Base-by-base conservation (phyloP, 2,888 invertebrate genomes). In the Agrilus mali region DNA sequence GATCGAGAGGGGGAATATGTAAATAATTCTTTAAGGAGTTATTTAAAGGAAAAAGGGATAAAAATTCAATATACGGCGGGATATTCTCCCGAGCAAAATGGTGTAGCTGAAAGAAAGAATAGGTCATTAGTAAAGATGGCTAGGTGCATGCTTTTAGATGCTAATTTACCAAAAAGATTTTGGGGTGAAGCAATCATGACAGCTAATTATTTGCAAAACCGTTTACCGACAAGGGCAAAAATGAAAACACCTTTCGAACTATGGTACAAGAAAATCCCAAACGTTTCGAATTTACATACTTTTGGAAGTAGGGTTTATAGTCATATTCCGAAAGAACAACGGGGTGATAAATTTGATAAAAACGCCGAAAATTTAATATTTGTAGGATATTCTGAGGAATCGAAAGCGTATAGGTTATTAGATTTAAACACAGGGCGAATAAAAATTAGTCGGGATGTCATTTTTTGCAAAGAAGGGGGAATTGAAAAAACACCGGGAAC, bases 21-120 rank as follows among this genome's bases (percentile, higher is more conserved):
- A 20, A 20, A 20, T 20, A 20, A 20, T 20, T 20, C 20, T 20
- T 20, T 20, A 20, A 43, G 38, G 38, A 34, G 33, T 41, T 46
- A 42, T 34, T 47, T 44, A 44, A 33, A 20, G 22, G 22, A 33
- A 13, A 41, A 44, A 41, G 48, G 46, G 35, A 48, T 46, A 13
- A 40, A 37, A 44, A 16, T 41, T 34, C 42, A 48, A 40, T 48
- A 46, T 27, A 48, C 46, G 12, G 33, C 42, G 15, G 40, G 37
- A 10, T 20, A 31, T 14, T 45, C 17, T 12, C 42, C 47, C 15
- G 43, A 47, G 22, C 46, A 48, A 33, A 36, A 44, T 41, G 41
- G 44, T 12, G 44, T 44, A 32, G 31, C 35, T 36, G 44, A 44
- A 41, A 15, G 44, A 36, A 16, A 40, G 14, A 36, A 44, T 31